Conservation (phyloP, 2,888 invertebrate genomes). For the Apeira syringaria region DNA sequence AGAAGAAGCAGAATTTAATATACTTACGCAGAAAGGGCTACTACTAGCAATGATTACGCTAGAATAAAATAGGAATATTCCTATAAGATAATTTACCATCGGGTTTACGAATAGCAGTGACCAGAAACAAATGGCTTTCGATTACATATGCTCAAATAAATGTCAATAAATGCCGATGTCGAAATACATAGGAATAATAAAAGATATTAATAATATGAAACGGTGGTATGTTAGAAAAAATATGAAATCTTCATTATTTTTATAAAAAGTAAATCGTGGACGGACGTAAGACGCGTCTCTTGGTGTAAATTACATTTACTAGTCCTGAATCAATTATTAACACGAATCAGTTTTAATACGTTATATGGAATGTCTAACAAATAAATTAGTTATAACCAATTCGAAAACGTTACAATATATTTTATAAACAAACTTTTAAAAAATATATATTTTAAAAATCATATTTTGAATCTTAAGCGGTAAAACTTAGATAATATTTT, state of each 20-base stretch:
- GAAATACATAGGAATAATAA: slow-evolving; percentile 5
- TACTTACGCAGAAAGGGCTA: slow-evolving; percentile 10
- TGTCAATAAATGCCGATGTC: slow-evolving; percentile 6
- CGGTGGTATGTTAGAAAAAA: slow-evolving; percentile 15
- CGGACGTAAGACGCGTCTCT: slow-evolving; percentile 17
- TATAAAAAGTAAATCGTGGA: slow-evolving; percentile 16
- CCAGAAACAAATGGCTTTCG: not conserved
- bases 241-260: slow-evolving; percentile 17
- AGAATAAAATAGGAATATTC: slow-evolving; percentile 12
- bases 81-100: slow-evolving; percentile 11
- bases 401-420: slow-evolving; percentile 1
- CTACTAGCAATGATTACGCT: slow-evolving; percentile 19
- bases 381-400: slow-evolving; percentile 3
- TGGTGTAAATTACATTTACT: slow-evolving; percentile 17
- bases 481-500: slow-evolving; percentile 25
- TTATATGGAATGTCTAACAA: slow-evolving; percentile 17
- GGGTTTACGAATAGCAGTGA: not conserved
- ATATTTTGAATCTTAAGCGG: not conserved
- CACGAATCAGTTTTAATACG: slow-evolving; percentile 2
- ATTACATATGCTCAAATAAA: too few relatives aligned
- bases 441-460: too few relatives aligned
- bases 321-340: slow-evolving; percentile 3
- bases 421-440: not conserved
- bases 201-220: not conserved
- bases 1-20: slow-evolving; percentile 25